Conservation (phyloP, 2,797 vertebrate genomes). For the Tapera naevia region DNA sequence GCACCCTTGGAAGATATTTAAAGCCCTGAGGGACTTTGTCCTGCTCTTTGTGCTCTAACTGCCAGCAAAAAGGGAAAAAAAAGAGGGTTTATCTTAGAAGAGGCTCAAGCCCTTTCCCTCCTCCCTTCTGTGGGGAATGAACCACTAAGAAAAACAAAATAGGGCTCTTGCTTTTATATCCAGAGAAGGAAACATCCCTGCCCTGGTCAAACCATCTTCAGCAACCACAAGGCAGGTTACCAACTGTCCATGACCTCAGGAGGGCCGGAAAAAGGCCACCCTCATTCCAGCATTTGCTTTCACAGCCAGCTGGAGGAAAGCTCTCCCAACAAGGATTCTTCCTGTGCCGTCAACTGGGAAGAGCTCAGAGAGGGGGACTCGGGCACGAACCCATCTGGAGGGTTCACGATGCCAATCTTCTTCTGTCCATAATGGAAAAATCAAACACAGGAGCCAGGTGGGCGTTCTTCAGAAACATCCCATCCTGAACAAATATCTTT, state of each 20-base stretch:
- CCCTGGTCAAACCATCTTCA: background rate
- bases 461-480: background rate
- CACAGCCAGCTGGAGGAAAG: background rate
- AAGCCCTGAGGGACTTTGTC: background rate
- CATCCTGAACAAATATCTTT: background rate
- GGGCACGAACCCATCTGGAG: fast-evolving
- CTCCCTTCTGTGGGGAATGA: background rate
- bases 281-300: no score
- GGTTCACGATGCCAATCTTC: background rate
- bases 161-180: background rate
- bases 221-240: background rate
- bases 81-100: background rate
- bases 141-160: background rate
- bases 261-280: background rate
- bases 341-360: fast-evolving
- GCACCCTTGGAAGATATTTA: background rate
- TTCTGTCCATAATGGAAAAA: background rate
- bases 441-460: background rate
- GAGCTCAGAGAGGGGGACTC: background rate
- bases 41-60: background rate
- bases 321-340: background rate
- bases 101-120: background rate
- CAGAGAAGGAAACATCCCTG: background rate
- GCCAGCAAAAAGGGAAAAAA: background rate
- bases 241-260: background rate